Percentiles rank a stretch among this genome's conserved stretches.
These are phyloP conservation scores for Odocoileus virginianus DNA, from an alignment of 2,113 vertebrate species.

Conservation along the genomic window DNA sequence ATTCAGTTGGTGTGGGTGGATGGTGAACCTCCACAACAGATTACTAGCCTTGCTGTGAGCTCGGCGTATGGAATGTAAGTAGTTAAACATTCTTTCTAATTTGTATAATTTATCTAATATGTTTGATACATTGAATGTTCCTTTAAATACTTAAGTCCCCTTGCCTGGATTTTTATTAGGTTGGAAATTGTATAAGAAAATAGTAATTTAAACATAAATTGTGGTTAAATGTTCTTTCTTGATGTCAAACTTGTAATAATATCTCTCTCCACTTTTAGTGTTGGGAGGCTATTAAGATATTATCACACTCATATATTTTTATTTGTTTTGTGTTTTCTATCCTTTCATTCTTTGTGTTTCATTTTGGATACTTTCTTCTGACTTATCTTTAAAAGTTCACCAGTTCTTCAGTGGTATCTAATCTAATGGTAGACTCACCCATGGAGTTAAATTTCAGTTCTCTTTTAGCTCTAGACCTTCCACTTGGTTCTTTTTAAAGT, in stretches of 20 bases:
- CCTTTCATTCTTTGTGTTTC: background rate
- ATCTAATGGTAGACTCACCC: background rate
- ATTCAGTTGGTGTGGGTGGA: constrained; percentile 94
- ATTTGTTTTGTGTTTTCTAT: background rate
- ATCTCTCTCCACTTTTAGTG: background rate
- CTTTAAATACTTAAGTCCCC: background rate
- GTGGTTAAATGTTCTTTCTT: constrained; percentile 3
- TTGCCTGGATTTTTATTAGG: background rate
- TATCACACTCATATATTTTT: background rate
- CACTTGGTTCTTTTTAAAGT: background rate
- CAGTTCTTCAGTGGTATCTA: background rate
- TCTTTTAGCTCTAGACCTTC: background rate
- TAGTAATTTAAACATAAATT: background rate
- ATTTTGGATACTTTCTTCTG: background rate
- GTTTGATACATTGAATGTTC: constrained; percentile 28
- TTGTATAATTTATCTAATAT: constrained; percentile 15
- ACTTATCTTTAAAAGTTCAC: background rate
- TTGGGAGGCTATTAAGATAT: background rate
- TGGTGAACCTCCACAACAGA: constrained; percentile 95
- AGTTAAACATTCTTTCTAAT: constrained; percentile 16
- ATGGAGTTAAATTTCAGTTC: background rate
- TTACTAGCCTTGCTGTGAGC: constrained; percentile 93
- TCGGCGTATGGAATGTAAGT: constrained; percentile 99
- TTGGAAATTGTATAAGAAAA: constrained; percentile 6
- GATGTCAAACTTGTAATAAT: background rate